These are phyloP conservation scores for Cyclophora albipunctata DNA, from an alignment of 2,888 invertebrate genomes.

Conservation along the genomic window DNA sequence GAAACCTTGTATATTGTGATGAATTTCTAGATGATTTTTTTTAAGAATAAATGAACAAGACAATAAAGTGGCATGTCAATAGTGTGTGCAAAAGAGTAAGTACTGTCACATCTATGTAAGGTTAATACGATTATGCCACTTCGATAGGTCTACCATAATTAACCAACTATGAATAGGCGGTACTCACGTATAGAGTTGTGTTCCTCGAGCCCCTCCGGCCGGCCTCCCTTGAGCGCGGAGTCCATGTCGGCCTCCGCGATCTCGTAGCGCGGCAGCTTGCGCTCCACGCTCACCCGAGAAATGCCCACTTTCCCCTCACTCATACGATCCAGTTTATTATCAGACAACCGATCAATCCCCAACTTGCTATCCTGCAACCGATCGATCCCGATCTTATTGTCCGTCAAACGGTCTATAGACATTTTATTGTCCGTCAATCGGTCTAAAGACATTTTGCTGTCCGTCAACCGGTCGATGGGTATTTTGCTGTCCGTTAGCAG, in stretches of 20 bases:
- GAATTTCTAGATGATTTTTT: too few relatives aligned
- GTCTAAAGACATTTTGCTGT: conserved; percentile 26
- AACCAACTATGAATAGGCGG: too few relatives aligned
- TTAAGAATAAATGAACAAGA: too few relatives aligned
- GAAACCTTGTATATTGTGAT: too few relatives aligned
- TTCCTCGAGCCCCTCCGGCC: conserved; percentile 52
- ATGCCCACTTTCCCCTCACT: conserved; percentile 12
- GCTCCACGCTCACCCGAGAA: conserved; percentile 19
- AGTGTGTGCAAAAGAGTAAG: too few relatives aligned
- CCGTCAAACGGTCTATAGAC: conserved; percentile 28
- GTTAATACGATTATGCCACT: too few relatives aligned
- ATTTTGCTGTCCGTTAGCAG: conserved; percentile 12
- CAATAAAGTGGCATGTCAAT: too few relatives aligned
- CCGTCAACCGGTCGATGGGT: conserved; percentile 19
- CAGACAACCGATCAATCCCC: conserved; percentile 18
- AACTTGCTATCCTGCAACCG: conserved; percentile 14
- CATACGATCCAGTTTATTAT: conserved; percentile 10
- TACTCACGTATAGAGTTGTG: conserved; percentile 51
- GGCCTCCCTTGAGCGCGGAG: conserved; percentile 46
- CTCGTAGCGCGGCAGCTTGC: conserved; percentile 34
- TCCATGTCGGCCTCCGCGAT: conserved; percentile 65
- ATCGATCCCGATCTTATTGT: conserved; percentile 32
- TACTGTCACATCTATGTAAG: too few relatives aligned
- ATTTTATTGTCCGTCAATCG: conserved; percentile 26
- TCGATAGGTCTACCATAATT: too few relatives aligned